Percentiles rank a stretch among this genome's conserved stretches.
Evolutionary conservation across 30 jellyfish, hydroid and myxozoan species (phyloP).

Genomic region (Morbakka virulenta): DNA sequence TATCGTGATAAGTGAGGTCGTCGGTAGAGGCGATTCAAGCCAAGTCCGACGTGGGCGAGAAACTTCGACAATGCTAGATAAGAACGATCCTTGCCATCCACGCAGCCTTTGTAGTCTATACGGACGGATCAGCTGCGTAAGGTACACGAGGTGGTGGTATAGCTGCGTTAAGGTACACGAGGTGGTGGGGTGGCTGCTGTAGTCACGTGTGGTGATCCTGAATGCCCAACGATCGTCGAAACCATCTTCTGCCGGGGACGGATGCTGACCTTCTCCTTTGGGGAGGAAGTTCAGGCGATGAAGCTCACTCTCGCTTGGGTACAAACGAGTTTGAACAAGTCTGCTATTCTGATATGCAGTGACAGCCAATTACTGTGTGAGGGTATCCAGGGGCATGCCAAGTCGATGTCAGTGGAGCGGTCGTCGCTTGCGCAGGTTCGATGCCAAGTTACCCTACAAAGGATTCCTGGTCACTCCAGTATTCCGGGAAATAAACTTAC

Average conservation of each 20-base stretch:
- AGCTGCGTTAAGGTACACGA: slow-evolving; percentile 32
- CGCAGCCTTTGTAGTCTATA: slow-evolving; percentile 12
- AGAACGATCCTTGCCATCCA: background rate
- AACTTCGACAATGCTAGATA: slow-evolving; percentile 34
- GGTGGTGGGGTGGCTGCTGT: slow-evolving; percentile 36
- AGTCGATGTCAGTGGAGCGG: no score
- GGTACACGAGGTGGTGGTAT: slow-evolving; percentile 24
- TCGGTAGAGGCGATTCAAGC: no score
- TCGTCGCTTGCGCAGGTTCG: no score
- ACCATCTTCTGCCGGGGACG: slow-evolving; percentile 1
- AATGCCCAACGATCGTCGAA: slow-evolving; percentile 10
- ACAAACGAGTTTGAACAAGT: background rate
- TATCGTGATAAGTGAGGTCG: background rate
- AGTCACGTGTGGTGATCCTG: slow-evolving; percentile 17
- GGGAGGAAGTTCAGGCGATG: slow-evolving; percentile 24
- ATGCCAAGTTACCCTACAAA: slow-evolving; percentile 1
- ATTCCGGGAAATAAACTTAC: slow-evolving; percentile 27
- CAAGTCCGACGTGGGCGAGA: slow-evolving; percentile 10
- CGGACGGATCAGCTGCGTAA: slow-evolving; percentile 36
- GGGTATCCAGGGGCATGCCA: no score
- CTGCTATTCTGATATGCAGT: slow-evolving; percentile 8
- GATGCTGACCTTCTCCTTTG: slow-evolving; percentile 8
- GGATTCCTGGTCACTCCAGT: slow-evolving; percentile 40
- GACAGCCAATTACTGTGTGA: slow-evolving; percentile 51
- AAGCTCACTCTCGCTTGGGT: background rate